A percentile compares a stretch with the other conserved stretches of the same genome.
These are phyloP conservation scores for Platycercus adscitus DNA, from an alignment of 2,113 vertebrate genomes.

Conservation along the genomic window DNA sequence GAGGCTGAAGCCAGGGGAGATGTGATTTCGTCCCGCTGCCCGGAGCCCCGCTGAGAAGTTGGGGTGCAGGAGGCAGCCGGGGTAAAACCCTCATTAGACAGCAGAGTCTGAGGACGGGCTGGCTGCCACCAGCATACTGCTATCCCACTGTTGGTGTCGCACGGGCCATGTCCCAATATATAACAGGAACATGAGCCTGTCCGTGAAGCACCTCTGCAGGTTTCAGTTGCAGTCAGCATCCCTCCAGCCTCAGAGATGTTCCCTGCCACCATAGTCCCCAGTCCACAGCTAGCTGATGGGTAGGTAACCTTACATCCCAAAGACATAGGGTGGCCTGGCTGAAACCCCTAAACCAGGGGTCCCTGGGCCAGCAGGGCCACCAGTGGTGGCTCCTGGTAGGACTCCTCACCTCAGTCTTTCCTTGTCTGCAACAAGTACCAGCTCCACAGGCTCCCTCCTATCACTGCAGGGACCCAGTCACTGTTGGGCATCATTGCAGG, in stretches of 20 bases:
- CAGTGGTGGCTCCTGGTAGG: not conserved
- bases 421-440: rapidly evolving
- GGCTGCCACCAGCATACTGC: rapidly evolving
- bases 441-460: not conserved
- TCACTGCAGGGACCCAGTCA: not conserved
- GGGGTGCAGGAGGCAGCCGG: not conserved
- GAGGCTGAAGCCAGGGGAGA: not conserved
- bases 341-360: not conserved
- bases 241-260: not conserved
- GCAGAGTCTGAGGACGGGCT: not conserved
- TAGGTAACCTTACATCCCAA: not conserved
- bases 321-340: not conserved
- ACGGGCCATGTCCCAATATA: rapidly evolving
- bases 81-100: rapidly evolving
- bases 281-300: rapidly evolving
- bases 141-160: not conserved
- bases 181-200: not conserved
- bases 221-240: not conserved
- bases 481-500: not conserved
- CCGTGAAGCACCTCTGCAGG: not conserved
- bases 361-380: not conserved
- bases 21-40: not conserved
- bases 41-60: not conserved
- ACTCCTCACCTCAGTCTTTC: not conserved
- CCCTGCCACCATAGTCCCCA: rapidly evolving